Conservation (phyloP, 2,113 vertebrate species). For the Hemichromis elongatus region DNA sequence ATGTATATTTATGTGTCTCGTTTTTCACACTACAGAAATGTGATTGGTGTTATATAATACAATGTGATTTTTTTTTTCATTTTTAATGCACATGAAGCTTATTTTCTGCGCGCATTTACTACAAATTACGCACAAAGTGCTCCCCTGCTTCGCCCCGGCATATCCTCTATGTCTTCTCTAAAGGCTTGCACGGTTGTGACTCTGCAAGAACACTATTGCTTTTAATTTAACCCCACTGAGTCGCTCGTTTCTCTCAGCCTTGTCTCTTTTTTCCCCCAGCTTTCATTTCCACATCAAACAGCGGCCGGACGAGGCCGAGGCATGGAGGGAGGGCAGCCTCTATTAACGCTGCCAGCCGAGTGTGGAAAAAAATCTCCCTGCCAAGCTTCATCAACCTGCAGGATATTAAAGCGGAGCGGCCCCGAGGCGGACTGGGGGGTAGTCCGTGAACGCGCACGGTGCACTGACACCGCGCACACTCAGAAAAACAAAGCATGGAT, state of each 20-base stretch:
- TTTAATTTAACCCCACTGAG: slow-evolving; percentile 77
- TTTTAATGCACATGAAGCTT: not conserved
- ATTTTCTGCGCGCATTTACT: not conserved
- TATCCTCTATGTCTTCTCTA: not conserved
- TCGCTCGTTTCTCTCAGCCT: slow-evolving; percentile 49
- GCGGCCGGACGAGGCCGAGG: slow-evolving; percentile 33
- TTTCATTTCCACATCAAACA: slow-evolving; percentile 82
- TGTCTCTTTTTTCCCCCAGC: slow-evolving; percentile 1
- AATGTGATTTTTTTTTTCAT: not conserved
- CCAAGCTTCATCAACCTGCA: slow-evolving; percentile 80
- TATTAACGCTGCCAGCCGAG: slow-evolving; percentile 78
- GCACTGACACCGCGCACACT: not conserved
- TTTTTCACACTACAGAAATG: not conserved
- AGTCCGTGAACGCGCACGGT: not conserved
- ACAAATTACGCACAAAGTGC: not conserved
- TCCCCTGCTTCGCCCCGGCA: not conserved
- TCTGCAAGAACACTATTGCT: slow-evolving; percentile 47
- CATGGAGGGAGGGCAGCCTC: slow-evolving; percentile 40
- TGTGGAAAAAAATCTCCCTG: slow-evolving; percentile 77
- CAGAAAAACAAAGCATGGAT: not conserved
- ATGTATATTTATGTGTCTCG: not conserved
- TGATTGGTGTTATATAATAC: not conserved
- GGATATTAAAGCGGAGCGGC: slow-evolving; percentile 77
- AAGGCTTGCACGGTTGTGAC: not conserved
- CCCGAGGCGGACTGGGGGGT: slow-evolving; percentile 26